Percentiles rank a stretch among this genome's conserved stretches.
phyloP scores from a whole-genome alignment of 2,797 vertebrate species.

The Sparidentex hasta region DNA sequence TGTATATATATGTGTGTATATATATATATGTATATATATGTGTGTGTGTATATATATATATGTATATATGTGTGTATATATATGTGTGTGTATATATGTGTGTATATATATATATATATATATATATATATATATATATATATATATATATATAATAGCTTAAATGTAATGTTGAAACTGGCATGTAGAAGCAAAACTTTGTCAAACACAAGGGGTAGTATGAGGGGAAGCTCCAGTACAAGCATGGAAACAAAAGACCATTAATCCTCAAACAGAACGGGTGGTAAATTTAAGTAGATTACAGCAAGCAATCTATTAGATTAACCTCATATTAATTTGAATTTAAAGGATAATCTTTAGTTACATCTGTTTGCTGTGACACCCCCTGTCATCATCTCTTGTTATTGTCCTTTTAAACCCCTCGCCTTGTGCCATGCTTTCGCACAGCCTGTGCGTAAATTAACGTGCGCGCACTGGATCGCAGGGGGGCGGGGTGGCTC shows the following conservation, averaged over 20 bases:
- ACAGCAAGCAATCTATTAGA: conserved; percentile 72
- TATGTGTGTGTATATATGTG: too few species aligned
- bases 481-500: conserved; percentile 39
- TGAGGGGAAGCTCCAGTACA: background rate
- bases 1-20: too few species aligned
- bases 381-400: conserved; percentile 73
- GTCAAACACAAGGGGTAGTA: conserved; percentile 1
- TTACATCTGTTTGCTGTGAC: conserved; percentile 79
- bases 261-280: conserved; percentile 66
- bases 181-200: conserved; percentile 28
- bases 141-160: background rate
- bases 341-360: conserved; percentile 75
- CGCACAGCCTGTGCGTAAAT: conserved; percentile 69
- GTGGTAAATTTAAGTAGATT: conserved; percentile 70
- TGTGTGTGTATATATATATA: too few species aligned
- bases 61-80: too few species aligned
- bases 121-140: too few species aligned
- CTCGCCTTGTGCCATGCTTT: conserved; percentile 56
- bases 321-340: conserved; percentile 77
- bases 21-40: too few species aligned
- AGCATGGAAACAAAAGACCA: conserved; percentile 64
- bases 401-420: conserved; percentile 72
- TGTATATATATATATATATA: too few species aligned
- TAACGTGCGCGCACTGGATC: conserved; percentile 54
- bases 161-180: background rate